These are phyloP conservation scores for Listronotus oregonensis DNA, from an alignment of 1,140 invertebrate species.

Conservation along the genomic window DNA sequence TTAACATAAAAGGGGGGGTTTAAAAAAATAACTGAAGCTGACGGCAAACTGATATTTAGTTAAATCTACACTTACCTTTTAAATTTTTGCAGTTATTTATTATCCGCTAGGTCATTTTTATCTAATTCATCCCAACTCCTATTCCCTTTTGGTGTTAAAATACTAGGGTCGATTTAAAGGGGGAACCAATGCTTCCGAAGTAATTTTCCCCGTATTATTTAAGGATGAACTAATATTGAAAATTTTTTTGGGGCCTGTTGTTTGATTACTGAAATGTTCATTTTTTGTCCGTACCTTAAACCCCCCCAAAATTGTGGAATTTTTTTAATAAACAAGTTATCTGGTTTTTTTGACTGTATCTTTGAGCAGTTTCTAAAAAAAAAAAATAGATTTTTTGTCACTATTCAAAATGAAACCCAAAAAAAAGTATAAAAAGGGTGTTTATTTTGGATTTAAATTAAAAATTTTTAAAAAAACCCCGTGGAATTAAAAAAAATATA, in stretches of 20 bases:
- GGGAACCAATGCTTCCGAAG: conserved; percentile 28
- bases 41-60: no score
- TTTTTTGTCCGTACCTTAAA: conserved; percentile 48
- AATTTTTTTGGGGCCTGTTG: conserved; percentile 1
- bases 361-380: no score
- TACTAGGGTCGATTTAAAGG: conserved; percentile 32
- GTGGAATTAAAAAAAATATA: no score
- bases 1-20: no score
- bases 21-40: no score
- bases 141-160: conserved; percentile 13
- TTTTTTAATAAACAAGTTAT: no score
- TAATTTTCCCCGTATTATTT: conserved; percentile 34
- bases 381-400: no score
- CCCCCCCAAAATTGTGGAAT: conserved; percentile 43
- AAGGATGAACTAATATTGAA: conserved; percentile 20
- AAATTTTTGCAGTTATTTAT: conserved; percentile 60
- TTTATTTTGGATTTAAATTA: no score
- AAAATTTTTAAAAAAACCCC: no score
- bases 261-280: conserved; percentile 33
- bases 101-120: conserved; percentile 54
- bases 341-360: no score
- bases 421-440: no score
- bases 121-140: conserved; percentile 45
- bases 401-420: no score
- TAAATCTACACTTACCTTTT: conserved; percentile 49